These are phyloP conservation scores for Lumbricus terrestris DNA, from an alignment of 2,888 invertebrate species.

Conservation along the genomic window DNA sequence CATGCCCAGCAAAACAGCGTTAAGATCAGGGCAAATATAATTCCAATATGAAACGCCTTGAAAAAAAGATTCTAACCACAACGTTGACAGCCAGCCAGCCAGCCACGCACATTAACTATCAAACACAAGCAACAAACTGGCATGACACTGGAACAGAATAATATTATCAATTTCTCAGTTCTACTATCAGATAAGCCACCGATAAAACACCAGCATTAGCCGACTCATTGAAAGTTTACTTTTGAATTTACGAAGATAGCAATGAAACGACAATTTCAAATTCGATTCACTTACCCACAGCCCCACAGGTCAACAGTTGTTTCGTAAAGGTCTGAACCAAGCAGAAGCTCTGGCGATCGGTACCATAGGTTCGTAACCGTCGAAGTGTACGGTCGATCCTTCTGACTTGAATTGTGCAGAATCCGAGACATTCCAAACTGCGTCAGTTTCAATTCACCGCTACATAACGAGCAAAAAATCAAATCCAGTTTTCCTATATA, in stretches of 20 bases:
- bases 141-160: not conserved
- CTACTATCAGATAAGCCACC: not conserved
- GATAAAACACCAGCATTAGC: not conserved
- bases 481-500: not conserved
- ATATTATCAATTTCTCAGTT: not conserved
- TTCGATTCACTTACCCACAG: not conserved
- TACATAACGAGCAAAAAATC: not conserved
- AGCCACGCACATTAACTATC: not conserved
- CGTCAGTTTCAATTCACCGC: not conserved
- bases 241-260: not conserved
- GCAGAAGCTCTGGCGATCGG: not conserved
- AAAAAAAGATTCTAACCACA: not conserved
- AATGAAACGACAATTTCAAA: not conserved
- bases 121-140: not conserved
- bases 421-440: conserved; percentile 10
- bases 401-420: not conserved
- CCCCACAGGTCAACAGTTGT: not conserved
- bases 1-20: too few species aligned
- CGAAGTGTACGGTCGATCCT: not conserved
- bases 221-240: not conserved
- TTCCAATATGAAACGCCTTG: too few species aligned
- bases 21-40: too few species aligned
- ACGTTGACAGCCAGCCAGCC: too few species aligned
- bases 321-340: not conserved
- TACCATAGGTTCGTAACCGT: not conserved